Percentiles rank a stretch among this genome's conserved stretches.
Evolutionary conservation across 2,797 vertebrate genomes (phyloP).

Genomic region (Melopsittacus undulatus): DNA sequence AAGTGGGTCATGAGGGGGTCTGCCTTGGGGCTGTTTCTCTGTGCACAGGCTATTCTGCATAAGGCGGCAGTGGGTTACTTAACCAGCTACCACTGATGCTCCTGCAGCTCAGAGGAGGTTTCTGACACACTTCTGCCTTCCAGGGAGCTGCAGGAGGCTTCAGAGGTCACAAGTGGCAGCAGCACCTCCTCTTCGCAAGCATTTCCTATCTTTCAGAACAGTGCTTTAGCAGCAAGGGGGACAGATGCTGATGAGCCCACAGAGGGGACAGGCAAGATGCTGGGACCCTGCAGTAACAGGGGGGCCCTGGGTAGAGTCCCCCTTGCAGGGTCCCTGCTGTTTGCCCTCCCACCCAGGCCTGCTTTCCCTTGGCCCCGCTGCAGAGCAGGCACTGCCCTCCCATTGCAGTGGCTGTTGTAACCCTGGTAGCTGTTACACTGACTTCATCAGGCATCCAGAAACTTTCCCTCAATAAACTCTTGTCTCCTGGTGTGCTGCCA

Average conservation of each 20-base stretch:
- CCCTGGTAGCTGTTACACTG: background rate
- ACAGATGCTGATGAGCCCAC: background rate
- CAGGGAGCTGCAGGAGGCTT: background rate
- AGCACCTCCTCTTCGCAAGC: background rate
- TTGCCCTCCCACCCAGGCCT: background rate
- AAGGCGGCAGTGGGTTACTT: background rate
- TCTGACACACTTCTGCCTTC: background rate
- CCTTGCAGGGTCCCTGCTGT: background rate
- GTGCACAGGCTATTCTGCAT: background rate
- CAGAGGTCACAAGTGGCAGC: background rate
- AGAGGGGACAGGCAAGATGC: background rate
- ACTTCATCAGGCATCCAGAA: background rate
- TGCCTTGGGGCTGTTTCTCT: background rate
- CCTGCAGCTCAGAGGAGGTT: background rate
- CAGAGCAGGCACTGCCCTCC: background rate
- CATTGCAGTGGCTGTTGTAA: background rate
- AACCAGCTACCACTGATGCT: background rate
- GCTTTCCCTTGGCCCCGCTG: background rate
- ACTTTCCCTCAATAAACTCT: constrained; percentile 40
- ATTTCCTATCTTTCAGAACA: background rate
- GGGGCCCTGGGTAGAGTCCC: background rate
- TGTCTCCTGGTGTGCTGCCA: constrained; percentile 5
- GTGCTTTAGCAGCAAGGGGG: background rate
- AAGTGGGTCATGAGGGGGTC: background rate
- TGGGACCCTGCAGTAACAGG: background rate